Evolutionary conservation across 2,888 invertebrate species (phyloP).

Genomic region (Scelioninae gen. 1): DNA sequence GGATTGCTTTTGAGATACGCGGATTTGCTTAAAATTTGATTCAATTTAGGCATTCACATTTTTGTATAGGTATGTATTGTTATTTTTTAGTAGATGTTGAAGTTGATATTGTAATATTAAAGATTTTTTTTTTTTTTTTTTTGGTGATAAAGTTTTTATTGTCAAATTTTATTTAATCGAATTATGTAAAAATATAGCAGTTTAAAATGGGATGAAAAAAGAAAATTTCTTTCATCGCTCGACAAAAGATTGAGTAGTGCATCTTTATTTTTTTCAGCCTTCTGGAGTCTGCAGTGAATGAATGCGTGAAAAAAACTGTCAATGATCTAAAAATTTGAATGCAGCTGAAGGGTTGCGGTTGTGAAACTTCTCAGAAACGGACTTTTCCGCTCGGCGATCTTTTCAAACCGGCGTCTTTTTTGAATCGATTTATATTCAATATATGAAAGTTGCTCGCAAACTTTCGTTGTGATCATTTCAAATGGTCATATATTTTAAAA

Average conservation of each 20-base stretch:
- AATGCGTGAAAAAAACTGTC: conserved; percentile 24
- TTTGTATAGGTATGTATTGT: too few relatives aligned
- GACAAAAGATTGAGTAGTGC: background rate
- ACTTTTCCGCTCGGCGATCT: background rate
- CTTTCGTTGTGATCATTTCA: conserved; percentile 9
- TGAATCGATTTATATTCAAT: conserved; percentile 17
- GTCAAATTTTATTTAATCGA: too few relatives aligned
- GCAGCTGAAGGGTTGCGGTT: conserved; percentile 40
- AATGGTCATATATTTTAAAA: too few relatives aligned
- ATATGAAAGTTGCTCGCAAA: conserved; percentile 10
- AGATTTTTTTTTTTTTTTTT: too few relatives aligned
- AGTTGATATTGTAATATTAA: too few relatives aligned
- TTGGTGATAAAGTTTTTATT: too few relatives aligned
- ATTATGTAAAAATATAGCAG: too few relatives aligned
- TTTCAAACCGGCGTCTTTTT: conserved; percentile 20
- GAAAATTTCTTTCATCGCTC: background rate
- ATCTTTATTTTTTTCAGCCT: background rate
- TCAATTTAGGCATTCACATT: too few relatives aligned
- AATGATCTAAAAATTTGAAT: conserved; percentile 36
- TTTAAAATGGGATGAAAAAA: too few relatives aligned
- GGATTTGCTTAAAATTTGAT: too few relatives aligned
- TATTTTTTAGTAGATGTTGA: too few relatives aligned
- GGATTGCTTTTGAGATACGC: too few relatives aligned
- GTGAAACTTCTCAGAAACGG: conserved; percentile 22
- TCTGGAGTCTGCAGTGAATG: conserved; percentile 12